Conservation (phyloP, 1,140 invertebrate species). For the Apocrypta bakeri region DNA sequence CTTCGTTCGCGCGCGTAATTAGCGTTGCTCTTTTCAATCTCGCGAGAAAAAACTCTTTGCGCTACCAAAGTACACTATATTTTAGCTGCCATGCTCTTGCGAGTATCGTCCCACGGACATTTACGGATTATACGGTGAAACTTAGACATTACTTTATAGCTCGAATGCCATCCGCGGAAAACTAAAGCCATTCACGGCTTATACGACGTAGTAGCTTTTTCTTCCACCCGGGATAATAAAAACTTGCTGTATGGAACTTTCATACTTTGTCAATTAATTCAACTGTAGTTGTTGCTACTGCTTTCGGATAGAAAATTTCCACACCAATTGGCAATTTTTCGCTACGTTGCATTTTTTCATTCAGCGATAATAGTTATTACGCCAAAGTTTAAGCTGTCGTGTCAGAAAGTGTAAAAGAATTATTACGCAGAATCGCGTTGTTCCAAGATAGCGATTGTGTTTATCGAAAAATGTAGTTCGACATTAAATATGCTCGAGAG, state of each 20-base stretch:
- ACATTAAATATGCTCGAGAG: too few relatives aligned
- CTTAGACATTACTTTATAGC: not conserved
- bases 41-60: too few relatives aligned
- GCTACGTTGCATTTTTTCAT: not conserved
- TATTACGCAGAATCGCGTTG: not conserved
- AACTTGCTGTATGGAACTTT: constrained; percentile 24
- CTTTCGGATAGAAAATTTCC: not conserved
- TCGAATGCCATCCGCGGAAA: not conserved
- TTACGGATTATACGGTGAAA: constrained; percentile 24
- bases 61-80: too few relatives aligned
- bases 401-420: not conserved
- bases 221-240: constrained; percentile 7
- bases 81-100: not conserved
- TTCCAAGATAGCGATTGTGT: not conserved
- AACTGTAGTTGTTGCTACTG: not conserved
- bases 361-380: not conserved
- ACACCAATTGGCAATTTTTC: not conserved
- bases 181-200: not conserved
- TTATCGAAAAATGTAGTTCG: too few relatives aligned
- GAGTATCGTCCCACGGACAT: not conserved
- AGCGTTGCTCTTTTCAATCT: not conserved
- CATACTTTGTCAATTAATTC: constrained; percentile 34
- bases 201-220: not conserved
- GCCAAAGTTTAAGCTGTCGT: not conserved
- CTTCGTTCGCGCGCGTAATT: too few relatives aligned